Evolutionary conservation across 64 coral and sea anemone genomes (phyloP), one percentile per base, ranked within the genome.

Genomic region (Dendronephthya gigantea): DNA sequence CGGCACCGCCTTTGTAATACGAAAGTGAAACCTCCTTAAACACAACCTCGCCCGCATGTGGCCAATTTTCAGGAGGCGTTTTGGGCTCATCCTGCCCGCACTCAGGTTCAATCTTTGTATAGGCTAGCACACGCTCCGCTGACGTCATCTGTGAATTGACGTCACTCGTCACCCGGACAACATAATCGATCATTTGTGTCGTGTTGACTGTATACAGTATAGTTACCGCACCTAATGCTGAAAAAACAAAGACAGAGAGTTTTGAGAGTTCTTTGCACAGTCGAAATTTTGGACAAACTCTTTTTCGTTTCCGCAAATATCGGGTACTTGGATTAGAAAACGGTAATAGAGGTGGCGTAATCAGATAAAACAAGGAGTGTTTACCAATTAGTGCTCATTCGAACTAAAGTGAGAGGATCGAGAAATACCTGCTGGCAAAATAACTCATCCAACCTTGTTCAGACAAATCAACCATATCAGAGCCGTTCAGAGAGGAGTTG

Each of bases 61-160:
- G 51, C 51, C 51, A 58, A 17, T 58, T 15, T 58, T 58, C 4
- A 16, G 51, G 51, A n/a, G 23, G 51, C 2, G 51, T 11, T 15
- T n/a, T 15, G 14, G 3, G 14, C 2, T 11, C 2, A 58, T 58
- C 51, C 6, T 58, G 88, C 17, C 90, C 90, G 9, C 47, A 49
- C 68, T 92, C 90, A 32, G 86, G 17, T 41, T 40, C 35, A 35
- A 92, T 65, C 25, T 88, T 35, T 9, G 83, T 65, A 31, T 74
- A 79, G 0, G 90, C 39, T 38, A 89, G 85, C n/a, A 7, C 88
- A 82, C 90, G 38, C 39, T 92, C 86, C 23, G 88, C 90, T 43
- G 87, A 92, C 6, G 90, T 92, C 90, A 92, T 92, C 17, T 84
- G 83, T 23, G 51, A 81, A 48, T 92, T 83, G 8, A 33, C 35